Percentiles rank a stretch among this genome's conserved stretches.
Conservation (phyloP, 2,113 vertebrate genomes). For the Bothrops jararaca region DNA sequence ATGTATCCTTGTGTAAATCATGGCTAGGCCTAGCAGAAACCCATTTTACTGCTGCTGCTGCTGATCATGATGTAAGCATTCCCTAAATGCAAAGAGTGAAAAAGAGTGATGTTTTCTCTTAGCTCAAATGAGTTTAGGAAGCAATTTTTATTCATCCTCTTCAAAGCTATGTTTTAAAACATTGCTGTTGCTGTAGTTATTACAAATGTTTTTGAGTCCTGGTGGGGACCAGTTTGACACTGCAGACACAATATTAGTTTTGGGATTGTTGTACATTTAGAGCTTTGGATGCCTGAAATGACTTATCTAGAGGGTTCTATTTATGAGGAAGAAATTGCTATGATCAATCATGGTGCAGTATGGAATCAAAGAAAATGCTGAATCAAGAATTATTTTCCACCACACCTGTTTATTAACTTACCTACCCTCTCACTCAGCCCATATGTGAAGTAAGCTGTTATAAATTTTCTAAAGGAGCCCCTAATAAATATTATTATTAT, state of each 20-base stretch:
- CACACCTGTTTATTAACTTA: slow-evolving; percentile 23
- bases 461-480: slow-evolving; percentile 25
- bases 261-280: slow-evolving; percentile 38
- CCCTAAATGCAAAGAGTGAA: slow-evolving; percentile 30
- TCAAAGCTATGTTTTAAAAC: slow-evolving; percentile 6
- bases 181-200: slow-evolving; percentile 13
- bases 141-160: slow-evolving; percentile 4
- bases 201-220: slow-evolving; percentile 30
- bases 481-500: no score
- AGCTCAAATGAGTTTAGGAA: not conserved
- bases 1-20: slow-evolving; percentile 5
- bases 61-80: not conserved
- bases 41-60: not conserved
- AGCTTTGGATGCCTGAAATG: slow-evolving; percentile 46
- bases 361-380: slow-evolving; percentile 55
- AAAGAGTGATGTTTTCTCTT: slow-evolving; percentile 49
- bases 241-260: slow-evolving; percentile 49
- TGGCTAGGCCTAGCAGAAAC: not conserved
- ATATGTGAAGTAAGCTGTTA: slow-evolving; percentile 33
- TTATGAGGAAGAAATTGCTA: slow-evolving; percentile 63
- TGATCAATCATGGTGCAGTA: slow-evolving; percentile 48
- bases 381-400: slow-evolving; percentile 46
- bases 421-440: not conserved
- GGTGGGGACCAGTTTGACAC: slow-evolving; percentile 45
- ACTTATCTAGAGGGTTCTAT: slow-evolving; percentile 59